Base-by-base conservation (phyloP, 2,113 vertebrate species). In the Bagarius yarrelli region DNA sequence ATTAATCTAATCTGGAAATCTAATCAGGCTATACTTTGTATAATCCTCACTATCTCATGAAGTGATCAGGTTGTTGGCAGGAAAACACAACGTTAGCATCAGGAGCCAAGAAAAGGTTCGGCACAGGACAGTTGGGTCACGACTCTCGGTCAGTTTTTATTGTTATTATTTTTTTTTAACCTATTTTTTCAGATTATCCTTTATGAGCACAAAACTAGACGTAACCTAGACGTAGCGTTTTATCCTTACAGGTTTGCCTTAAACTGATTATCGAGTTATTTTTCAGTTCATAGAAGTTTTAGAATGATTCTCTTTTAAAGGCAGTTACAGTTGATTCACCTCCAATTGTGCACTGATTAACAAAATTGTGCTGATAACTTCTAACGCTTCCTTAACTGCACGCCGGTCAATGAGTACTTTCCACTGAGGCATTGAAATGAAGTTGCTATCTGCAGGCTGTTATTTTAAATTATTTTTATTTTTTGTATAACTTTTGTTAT, bases 51-150 rank as follows among this genome's bases (percentile, higher is more conserved):
- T 21, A 70, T 56, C 52, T 44, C 18, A 67, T 27, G 18, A 79
- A 36, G 50, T 32, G 36, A 60, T 47, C 78, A 72, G 67, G 55
- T 80, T 80, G 67, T 71, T 80, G 27, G 66, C 18, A 52, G 18
- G 57, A 36, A 64, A 66, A 66, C 61, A 55, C 32, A 2, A 19
- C 40, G n/a, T 67, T 34, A 8, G 36, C 27, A 19, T 23, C 21
- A 11, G 67, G 56, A 34, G 60, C 47, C 78, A 44, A 44, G 25
- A 50, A 47, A 16, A 23, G 53, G 64, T n/a, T 59, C 19, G 15
- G 53, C 18, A 53, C 76, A 6, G 18, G 11, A 34, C 8, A 5
- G 69, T 27, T 5, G 8, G 18, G 69, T 52, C 25, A 3, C 11
- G 47, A 71, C 25, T 30, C 69, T 4, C 25, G 18, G 40, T 14